Evolutionary conservation across 1,140 invertebrate genomes (phyloP), one percentile per base, ranked within the genome.

Genomic region (Drosophila albomicans): DNA sequence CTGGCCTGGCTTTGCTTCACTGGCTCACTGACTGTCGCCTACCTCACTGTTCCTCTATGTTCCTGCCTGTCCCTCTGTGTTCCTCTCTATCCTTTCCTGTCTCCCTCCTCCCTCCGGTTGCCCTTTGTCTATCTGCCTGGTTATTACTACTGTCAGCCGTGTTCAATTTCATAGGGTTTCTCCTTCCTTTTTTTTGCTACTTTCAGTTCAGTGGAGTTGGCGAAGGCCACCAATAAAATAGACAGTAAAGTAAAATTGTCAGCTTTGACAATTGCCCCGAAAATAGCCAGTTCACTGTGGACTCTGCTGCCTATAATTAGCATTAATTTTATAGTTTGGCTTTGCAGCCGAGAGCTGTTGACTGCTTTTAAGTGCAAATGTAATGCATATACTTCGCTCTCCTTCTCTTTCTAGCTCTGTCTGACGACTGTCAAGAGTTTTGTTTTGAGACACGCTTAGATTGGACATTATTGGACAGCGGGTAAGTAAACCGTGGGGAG

Each of bases 111-210:
- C 5, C 51, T 32, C 51, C 7, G 1, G 4, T 32, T 56, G 25
- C 28, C 52, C 7, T 25, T 25, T 25, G 20, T 25, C 20, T 25
- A 25, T 25, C 32, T 38, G 10, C n/a, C 52, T 77, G 80, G 84
- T 80, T 87, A 89, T 87, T 84, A 88, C 87, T 84, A 80, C 72
- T 84, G 84, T 58, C 84, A 84, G 80, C 63, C 84, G 68, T 88
- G 70, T 80, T 88, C 80, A 88, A 88, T 84, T 88, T 81, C 85
- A 81, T 80, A 72, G 80, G 49, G 76, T 78, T 71, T 64, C n/a
- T 69, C 64, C 20, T 25, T 57, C 66, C 57, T 43, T 20, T 43
- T 56, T 57, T 16, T 63, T 75, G 66, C 35, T 52, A 4, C 45
- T 65, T 62, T 59, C 51, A 43, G 51, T 59, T 63, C 7, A 48